These are phyloP conservation scores for Penaeus monodon DNA, from an alignment of 2,888 invertebrate species.

Conservation along the genomic window DNA sequence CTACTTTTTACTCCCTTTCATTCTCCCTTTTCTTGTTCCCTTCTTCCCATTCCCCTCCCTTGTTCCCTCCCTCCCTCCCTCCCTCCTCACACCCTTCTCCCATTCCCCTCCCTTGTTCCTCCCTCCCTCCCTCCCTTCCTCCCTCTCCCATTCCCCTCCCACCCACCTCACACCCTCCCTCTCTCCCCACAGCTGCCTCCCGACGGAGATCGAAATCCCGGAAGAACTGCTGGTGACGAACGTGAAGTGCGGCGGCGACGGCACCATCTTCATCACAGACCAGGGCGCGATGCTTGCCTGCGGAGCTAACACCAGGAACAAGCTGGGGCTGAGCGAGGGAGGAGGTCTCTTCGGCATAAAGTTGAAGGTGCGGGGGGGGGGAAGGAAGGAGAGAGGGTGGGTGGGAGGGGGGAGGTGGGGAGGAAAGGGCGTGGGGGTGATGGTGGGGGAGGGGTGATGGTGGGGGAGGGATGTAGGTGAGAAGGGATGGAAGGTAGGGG, in stretches of 20 bases:
- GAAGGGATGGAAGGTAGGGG: constrained; percentile 66
- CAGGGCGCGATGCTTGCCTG: constrained; percentile 77
- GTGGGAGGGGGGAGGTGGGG: background rate
- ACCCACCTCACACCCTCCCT: background rate
- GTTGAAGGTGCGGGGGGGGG: constrained; percentile 33
- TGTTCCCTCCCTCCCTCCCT: too few relatives aligned
- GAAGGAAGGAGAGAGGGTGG: background rate
- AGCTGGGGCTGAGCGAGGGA: constrained; percentile 57
- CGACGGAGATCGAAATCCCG: constrained; percentile 71
- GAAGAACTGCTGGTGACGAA: constrained; percentile 72
- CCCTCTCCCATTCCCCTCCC: too few relatives aligned
- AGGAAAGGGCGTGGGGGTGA: background rate
- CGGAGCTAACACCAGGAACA: constrained; percentile 74
- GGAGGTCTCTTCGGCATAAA: constrained; percentile 59
- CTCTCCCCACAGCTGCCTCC: constrained; percentile 70
- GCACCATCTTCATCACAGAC: constrained; percentile 76
- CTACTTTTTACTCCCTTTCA: too few relatives aligned
- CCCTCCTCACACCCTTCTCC: too few relatives aligned
- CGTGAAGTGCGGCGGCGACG: constrained; percentile 77
- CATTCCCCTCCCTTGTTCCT: background rate
- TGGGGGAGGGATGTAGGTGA: constrained; percentile 66
- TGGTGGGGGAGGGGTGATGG: background rate
- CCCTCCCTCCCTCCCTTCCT: background rate
- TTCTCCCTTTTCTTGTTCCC: too few relatives aligned
- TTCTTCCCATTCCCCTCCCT: too few relatives aligned